A percentile compares a stretch with the other conserved stretches of the same genome.
These are phyloP conservation scores for Andrena fulva DNA, from an alignment of 2,888 invertebrate species.

Conservation along the genomic window DNA sequence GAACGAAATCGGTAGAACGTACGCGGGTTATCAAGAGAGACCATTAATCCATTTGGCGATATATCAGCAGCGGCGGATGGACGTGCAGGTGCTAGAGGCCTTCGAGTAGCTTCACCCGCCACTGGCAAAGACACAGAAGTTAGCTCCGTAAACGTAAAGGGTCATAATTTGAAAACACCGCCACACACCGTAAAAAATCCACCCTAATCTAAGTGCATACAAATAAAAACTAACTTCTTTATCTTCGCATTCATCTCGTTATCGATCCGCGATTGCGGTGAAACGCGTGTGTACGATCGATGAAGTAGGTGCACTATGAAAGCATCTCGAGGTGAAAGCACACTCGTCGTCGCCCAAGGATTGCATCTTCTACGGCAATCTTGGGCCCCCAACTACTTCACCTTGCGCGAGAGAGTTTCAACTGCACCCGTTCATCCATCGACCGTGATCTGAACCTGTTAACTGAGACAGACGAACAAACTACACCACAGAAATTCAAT, in stretches of 20 bases:
- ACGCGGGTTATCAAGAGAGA: background rate
- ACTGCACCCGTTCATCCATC: no score
- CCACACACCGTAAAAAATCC: conserved; percentile 43
- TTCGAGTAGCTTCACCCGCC: background rate
- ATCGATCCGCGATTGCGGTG: background rate
- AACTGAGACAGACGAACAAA: background rate
- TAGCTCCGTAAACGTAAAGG: conserved; percentile 20
- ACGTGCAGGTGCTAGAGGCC: no score
- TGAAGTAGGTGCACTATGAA: background rate
- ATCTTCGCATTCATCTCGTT: conserved; percentile 4
- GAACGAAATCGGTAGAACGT: conserved; percentile 1
- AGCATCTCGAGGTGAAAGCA: no score
- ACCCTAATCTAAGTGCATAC: conserved; percentile 31
- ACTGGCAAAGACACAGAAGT: conserved; percentile 32
- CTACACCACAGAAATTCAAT: background rate
- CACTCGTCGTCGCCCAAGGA: background rate
- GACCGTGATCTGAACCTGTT: no score
- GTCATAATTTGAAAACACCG: conserved; percentile 37
- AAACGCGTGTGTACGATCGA: background rate
- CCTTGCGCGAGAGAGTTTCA: no score
- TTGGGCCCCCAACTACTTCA: no score
- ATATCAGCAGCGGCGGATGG: no score
- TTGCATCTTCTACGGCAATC: no score
- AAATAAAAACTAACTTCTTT: conserved; percentile 18
- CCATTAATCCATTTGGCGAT: background rate